Evolutionary conservation across 2,797 vertebrate genomes (phyloP).

Genomic region (Coranthus polyacanthus): DNA sequence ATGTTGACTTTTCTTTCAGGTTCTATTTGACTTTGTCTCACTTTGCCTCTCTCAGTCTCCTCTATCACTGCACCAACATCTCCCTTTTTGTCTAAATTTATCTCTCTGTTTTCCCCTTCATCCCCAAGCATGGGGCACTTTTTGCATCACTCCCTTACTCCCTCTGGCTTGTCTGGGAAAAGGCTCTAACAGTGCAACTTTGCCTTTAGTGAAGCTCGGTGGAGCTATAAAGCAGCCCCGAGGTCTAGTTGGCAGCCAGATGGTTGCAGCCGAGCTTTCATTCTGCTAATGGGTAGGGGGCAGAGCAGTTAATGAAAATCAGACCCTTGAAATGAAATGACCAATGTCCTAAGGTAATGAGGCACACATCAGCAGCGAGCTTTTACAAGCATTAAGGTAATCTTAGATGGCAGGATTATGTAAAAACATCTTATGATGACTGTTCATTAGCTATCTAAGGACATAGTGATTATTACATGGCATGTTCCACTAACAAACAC

Average conservation of each 20-base stretch:
- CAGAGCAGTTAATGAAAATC: constrained; percentile 85
- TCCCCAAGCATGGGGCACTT: constrained; percentile 54
- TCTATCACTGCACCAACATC: constrained; percentile 47
- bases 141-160: constrained; percentile 61
- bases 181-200: constrained; percentile 69
- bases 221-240: constrained; percentile 77
- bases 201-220: constrained; percentile 72
- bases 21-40: constrained; percentile 72
- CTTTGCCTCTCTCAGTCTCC: constrained; percentile 54
- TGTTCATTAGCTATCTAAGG: constrained; percentile 74
- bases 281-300: constrained; percentile 80
- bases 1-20: constrained; percentile 55
- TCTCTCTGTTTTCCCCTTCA: constrained; percentile 41
- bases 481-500: constrained; percentile 70
- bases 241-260: constrained; percentile 81
- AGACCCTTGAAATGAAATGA: constrained; percentile 86
- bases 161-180: constrained; percentile 65
- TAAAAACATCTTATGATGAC: constrained; percentile 79
- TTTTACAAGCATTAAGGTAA: constrained; percentile 82
- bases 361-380: constrained; percentile 71
- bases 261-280: constrained; percentile 78
- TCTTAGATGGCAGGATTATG: constrained; percentile 81
- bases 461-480: constrained; percentile 71
- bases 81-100: constrained; percentile 69
- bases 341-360: constrained; percentile 85